A percentile compares a stretch with the other conserved stretches of the same genome.
phyloP scores from a whole-genome alignment of 2,888 invertebrate species.

The Megastigmus dorsalis region DNA sequence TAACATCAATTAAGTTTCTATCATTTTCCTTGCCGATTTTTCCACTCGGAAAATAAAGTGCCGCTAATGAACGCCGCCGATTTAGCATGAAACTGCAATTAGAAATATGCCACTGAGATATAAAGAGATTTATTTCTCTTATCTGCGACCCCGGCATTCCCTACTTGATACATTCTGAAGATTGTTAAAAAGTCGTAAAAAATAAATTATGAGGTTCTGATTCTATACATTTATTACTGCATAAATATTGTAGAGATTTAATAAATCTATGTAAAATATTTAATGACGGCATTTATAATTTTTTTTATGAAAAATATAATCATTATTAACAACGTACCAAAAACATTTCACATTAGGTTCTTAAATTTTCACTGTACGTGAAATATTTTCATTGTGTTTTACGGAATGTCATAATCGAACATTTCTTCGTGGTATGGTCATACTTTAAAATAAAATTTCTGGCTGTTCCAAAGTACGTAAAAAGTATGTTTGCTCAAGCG shows the following conservation, averaged over 20 bases:
- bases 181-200: not conserved
- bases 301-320: not conserved
- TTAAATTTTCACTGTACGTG: not conserved
- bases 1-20: no score
- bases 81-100: conserved; percentile 37
- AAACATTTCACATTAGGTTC: not conserved
- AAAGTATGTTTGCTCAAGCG: no score
- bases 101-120: conserved; percentile 1
- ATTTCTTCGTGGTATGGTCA: no score
- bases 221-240: not conserved
- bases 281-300: no score
- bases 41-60: conserved; percentile 7
- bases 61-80: not conserved
- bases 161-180: not conserved
- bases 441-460: no score
- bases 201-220: not conserved
- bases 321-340: not conserved
- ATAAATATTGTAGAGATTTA: not conserved
- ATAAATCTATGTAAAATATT: not conserved
- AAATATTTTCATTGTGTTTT: no score
- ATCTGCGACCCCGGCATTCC: conserved; percentile 29
- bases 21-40: not conserved
- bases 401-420: no score
- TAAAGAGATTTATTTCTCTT: conserved; percentile 12
- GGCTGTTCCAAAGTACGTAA: no score